Evolutionary conservation across 2,888 invertebrate genomes (phyloP).

Genomic region (Sinodicranocentrus sp.): DNA sequence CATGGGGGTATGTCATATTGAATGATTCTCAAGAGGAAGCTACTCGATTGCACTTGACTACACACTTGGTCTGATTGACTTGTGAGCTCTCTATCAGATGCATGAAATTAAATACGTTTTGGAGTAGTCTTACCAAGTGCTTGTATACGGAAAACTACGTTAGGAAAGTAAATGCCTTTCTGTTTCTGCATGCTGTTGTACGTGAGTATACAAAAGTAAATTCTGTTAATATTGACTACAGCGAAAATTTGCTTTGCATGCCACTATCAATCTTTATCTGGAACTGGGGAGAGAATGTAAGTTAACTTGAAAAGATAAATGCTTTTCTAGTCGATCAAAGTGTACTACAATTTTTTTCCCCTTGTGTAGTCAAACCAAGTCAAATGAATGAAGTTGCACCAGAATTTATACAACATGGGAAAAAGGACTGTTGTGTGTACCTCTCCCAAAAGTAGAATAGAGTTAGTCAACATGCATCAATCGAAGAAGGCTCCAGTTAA

Average conservation of each 20-base stretch:
- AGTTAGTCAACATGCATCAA: background rate
- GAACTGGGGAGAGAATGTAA: conserved; percentile 28
- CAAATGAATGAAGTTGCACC: background rate
- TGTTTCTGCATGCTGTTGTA: no score
- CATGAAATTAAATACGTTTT: background rate
- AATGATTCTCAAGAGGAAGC: conserved; percentile 57
- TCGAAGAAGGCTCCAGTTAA: background rate
- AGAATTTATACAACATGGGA: background rate
- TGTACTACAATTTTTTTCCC: conserved; percentile 25
- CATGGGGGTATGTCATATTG: conserved; percentile 70
- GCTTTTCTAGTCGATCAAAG: conserved; percentile 55
- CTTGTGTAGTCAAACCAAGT: background rate
- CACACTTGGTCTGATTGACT: conserved; percentile 37
- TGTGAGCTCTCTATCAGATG: conserved; percentile 39
- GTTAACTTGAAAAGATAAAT: conserved; percentile 60
- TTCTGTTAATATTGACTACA: background rate
- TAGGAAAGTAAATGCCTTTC: no score
- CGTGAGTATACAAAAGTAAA: no score
- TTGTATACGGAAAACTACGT: no score
- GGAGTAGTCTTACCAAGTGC: no score
- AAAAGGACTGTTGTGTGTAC: no score
- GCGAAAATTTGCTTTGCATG: conserved; percentile 4
- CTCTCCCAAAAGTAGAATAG: no score
- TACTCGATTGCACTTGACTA: conserved; percentile 58
- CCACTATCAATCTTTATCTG: conserved; percentile 45